These are phyloP conservation scores for Gymnoscopelus microlampas DNA, from an alignment of 2,797 vertebrate species.

Conservation along the genomic window DNA sequence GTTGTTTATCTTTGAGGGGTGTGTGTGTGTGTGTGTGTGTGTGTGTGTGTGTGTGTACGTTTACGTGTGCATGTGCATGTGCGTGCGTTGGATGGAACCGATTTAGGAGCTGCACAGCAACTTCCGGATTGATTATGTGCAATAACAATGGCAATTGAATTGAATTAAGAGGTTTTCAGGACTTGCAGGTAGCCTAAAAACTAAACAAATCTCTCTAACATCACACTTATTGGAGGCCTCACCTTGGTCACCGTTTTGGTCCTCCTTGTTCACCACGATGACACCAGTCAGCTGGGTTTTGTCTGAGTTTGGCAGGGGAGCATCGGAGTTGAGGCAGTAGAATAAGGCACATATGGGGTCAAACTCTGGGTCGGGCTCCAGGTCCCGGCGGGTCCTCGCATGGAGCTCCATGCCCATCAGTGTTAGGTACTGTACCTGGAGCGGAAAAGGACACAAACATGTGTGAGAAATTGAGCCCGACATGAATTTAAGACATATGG, in stretches of 20 bases:
- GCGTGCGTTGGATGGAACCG: not conserved
- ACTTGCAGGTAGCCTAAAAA: no score
- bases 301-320: constrained; percentile 79
- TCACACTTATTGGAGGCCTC: not conserved
- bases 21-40: not conserved
- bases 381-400: constrained; percentile 91
- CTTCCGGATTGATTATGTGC: not conserved
- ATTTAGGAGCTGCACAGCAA: not conserved
- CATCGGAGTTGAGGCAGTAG: constrained; percentile 93
- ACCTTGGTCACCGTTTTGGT: constrained; percentile 81
- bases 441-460: not conserved
- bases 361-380: constrained; percentile 97
- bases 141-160: not conserved
- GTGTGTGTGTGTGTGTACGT: not conserved
- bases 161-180: no score
- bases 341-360: constrained; percentile 98
- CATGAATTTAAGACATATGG: no score
- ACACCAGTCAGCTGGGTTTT: constrained; percentile 87
- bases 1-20: no score
- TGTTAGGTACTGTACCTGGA: constrained; percentile 93
- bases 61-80: no score
- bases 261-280: constrained; percentile 89
- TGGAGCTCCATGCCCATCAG: constrained; percentile 96
- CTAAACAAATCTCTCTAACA: no score
- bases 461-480: not conserved